phyloP scores from a whole-genome alignment of 2,797 vertebrate genomes.

The Macropus fuliginosus region DNA sequence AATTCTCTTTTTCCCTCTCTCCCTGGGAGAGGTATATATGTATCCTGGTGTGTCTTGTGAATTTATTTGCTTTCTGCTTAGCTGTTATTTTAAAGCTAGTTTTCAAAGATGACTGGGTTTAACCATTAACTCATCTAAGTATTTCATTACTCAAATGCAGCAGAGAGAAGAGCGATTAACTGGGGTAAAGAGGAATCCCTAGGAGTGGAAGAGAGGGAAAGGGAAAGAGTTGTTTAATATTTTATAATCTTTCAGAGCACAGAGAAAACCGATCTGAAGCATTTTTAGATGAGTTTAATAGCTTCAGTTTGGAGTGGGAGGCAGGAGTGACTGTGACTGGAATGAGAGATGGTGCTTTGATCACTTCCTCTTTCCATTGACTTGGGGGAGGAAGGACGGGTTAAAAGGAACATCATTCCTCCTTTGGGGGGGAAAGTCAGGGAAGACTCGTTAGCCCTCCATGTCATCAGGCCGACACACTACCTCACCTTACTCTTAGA shows the following conservation, averaged over 20 bases:
- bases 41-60: background rate
- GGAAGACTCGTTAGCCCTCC: background rate
- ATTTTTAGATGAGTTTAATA: background rate
- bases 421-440: background rate
- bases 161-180: background rate
- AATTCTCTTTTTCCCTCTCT: background rate
- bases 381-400: background rate
- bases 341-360: background rate
- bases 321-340: background rate
- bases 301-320: background rate
- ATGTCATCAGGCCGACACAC: background rate
- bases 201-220: background rate
- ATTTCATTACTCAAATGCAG: background rate
- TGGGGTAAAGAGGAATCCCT: background rate
- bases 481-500: background rate
- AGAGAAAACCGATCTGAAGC: background rate
- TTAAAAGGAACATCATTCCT: background rate
- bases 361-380: background rate
- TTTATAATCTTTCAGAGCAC: background rate
- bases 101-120: background rate
- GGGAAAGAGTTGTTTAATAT: background rate
- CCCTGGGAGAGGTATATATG: background rate
- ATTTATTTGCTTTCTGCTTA: background rate
- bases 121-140: background rate
- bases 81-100: background rate